Evolutionary conservation across 2,888 invertebrate species (phyloP).

Genomic region (Nasonovia ribisnigri): DNA sequence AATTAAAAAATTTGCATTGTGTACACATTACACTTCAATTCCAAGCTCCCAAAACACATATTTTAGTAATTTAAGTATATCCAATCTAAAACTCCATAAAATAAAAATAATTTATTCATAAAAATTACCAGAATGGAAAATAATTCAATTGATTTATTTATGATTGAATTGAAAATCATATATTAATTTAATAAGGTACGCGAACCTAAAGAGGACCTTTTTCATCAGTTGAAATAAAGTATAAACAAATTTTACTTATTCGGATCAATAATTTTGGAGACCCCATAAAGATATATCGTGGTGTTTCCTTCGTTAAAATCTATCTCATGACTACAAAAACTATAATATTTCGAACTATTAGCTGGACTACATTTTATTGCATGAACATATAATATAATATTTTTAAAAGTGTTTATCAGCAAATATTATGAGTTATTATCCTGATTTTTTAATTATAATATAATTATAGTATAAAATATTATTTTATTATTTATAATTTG

Average conservation of each 20-base stretch:
- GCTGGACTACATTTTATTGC: no score
- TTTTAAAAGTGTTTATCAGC: background rate
- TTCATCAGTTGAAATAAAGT: background rate
- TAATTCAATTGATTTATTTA: background rate
- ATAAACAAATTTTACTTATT: background rate
- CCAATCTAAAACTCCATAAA: background rate
- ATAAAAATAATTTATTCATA: background rate
- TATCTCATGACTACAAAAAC: background rate
- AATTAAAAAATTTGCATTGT: background rate
- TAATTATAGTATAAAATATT: no score
- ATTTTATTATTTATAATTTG: no score
- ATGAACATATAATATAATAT: background rate
- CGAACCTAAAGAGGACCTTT: background rate
- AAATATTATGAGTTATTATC: background rate
- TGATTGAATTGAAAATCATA: background rate
- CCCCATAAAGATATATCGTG: background rate
- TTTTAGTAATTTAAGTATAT: background rate
- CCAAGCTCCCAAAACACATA: background rate
- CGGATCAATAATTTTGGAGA: background rate
- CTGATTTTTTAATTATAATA: background rate
- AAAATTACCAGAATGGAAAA: background rate
- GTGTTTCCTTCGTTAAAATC: background rate
- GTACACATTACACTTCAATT: background rate
- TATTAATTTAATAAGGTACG: background rate
- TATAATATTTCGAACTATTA: background rate